Percentiles rank a stretch among this genome's conserved stretches.
phyloP scores from a whole-genome alignment of 2,888 invertebrate genomes.

The Arctia plantaginis region DNA sequence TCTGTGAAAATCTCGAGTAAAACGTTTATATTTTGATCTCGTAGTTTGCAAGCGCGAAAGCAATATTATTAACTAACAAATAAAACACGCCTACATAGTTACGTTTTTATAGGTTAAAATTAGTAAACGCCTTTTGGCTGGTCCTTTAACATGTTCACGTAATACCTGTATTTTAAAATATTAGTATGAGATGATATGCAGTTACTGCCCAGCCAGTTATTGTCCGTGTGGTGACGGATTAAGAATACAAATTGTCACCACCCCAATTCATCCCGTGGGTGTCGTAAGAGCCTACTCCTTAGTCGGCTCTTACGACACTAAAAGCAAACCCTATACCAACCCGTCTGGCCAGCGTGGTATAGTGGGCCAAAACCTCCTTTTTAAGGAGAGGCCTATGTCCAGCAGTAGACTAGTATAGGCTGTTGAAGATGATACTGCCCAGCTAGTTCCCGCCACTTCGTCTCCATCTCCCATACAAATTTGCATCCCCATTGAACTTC shows the following conservation, averaged over 20 bases:
- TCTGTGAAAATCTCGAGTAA: not conserved
- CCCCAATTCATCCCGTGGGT: too few relatives aligned
- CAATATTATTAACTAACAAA: not conserved
- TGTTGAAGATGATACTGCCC: too few relatives aligned
- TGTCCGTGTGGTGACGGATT: too few relatives aligned
- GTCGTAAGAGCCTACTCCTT: too few relatives aligned
- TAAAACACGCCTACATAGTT: conserved; percentile 6
- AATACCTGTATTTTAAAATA: not conserved
- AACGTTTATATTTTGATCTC: not conserved
- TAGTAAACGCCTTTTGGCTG: not conserved
- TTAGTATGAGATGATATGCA: not conserved
- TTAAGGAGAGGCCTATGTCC: too few relatives aligned
- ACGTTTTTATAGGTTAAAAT: not conserved
- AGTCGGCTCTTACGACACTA: too few relatives aligned
- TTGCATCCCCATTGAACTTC: not conserved
- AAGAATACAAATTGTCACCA: too few relatives aligned
- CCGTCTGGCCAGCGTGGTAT: too few relatives aligned
- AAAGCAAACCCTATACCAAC: too few relatives aligned
- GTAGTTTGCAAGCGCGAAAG: not conserved
- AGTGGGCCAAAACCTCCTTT: too few relatives aligned
- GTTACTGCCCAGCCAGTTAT: not conserved
- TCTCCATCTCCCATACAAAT: not conserved
- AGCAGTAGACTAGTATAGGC: too few relatives aligned
- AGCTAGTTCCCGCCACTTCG: not conserved
- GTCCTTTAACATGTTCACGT: not conserved